Evolutionary conservation across 2,113 vertebrate genomes (phyloP), one percentile per base, ranked within the genome.

Genomic region (Athene cunicularia): DNA sequence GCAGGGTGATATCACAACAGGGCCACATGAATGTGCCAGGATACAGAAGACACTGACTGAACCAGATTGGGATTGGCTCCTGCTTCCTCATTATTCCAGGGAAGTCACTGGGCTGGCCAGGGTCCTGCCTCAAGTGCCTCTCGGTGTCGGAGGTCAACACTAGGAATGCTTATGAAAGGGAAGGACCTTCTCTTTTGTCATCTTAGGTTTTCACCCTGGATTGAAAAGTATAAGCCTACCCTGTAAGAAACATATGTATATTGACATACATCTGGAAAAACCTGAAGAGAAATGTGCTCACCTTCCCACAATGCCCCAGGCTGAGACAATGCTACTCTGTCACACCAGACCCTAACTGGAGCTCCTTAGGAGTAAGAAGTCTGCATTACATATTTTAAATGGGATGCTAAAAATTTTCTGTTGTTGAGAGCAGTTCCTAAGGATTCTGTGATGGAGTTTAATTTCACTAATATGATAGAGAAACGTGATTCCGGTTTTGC

Each of bases 81-180:
- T 83, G 8, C 24, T 74, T 83, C 41, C 28, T 67, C 3, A 0
- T 49, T 66, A 21, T 8, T 43, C 7, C 52, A 64, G 26, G 16
- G 27, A 72, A 55, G 9, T 13, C 27, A 49, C 11, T 50, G n/a
- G 63, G 9, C 15, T 72, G 15, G 28, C 14, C 22, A 72, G 30
- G 9, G 41, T 82, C 16, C 20, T 50, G 32, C 8, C 14, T 37
- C 47, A 20, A 41, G 47, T 30, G 9, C 10, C 6, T 45, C 33
- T 49, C 5, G 2, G n/a, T 55, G 19, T 30, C 0, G 0, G 27
- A 52, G 7, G 4, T 45, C 32, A 73, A 4, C 1, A 2, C 33
- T 27, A 73, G 12, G 35, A 67, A 12, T 30, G 5, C 16, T 49
- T 56, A 11, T 5, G 55, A 83, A 55, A 45, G 8, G 27, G 27